phyloP scores from a whole-genome alignment of 2,113 vertebrate species.

The Camelus dromedarius region DNA sequence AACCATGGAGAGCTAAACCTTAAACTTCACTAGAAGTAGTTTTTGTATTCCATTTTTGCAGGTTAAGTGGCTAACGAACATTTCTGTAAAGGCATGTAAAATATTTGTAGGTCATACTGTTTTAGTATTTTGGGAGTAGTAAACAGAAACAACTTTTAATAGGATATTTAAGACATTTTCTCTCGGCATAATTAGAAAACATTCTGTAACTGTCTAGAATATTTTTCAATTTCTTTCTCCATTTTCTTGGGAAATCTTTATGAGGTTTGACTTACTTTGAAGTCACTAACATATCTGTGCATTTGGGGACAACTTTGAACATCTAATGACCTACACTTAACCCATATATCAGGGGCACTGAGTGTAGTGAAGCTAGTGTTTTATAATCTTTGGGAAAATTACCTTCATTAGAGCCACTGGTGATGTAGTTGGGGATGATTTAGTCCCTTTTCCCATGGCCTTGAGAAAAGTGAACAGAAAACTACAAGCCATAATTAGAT shows the following conservation, averaged over 20 bases:
- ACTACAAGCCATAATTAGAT: not conserved
- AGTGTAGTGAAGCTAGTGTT: not conserved
- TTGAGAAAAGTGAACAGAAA: conserved; percentile 34
- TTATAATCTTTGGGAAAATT: conserved; percentile 33
- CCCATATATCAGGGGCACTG: not conserved
- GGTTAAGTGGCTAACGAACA: not conserved
- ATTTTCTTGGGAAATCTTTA: not conserved
- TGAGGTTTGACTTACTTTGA: conserved; percentile 18
- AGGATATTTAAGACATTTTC: not conserved
- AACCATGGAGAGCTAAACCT: not conserved
- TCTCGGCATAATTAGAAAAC: not conserved
- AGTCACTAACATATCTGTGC: not conserved
- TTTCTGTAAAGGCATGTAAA: not conserved
- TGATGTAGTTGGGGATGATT: conserved; percentile 2
- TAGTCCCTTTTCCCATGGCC: not conserved
- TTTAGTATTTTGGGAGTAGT: conserved; percentile 24
- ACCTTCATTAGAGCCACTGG: conserved; percentile 40
- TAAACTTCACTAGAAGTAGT: not conserved
- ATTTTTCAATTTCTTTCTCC: not conserved
- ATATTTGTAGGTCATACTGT: not conserved
- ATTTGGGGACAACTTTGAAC: conserved; percentile 4
- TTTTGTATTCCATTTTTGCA: not conserved
- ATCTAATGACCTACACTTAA: not conserved
- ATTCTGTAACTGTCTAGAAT: not conserved
- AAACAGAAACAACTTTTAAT: conserved; percentile 22